These are phyloP conservation scores for Apis florea DNA, from an alignment of 1,140 invertebrate genomes.

Conservation along the genomic window DNA sequence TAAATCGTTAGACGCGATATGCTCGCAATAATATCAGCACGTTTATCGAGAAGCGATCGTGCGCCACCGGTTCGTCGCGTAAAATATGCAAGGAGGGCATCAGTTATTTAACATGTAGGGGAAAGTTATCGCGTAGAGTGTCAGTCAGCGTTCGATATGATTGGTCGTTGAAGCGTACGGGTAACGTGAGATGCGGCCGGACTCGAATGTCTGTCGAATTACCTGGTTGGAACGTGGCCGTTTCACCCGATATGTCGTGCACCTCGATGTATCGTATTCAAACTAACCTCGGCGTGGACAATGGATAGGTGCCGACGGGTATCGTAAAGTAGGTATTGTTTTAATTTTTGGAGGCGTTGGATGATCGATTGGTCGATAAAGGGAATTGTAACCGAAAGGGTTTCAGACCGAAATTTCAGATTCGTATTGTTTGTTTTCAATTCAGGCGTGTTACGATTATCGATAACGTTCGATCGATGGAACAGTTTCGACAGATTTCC, in stretches of 20 bases:
- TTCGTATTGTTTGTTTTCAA: too few species aligned
- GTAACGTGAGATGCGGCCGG: slow-evolving; percentile 34
- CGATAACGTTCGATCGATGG: too few species aligned
- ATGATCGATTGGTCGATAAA: too few species aligned
- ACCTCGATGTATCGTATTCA: slow-evolving; percentile 25
- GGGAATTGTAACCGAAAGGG: too few species aligned
- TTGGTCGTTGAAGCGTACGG: slow-evolving; percentile 28
- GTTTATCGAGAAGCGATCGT: slow-evolving; percentile 23
- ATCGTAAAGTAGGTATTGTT: too few species aligned
- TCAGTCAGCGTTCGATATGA: slow-evolving; percentile 41
- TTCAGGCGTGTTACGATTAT: too few species aligned
- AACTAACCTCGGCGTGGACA: not conserved
- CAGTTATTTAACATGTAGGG: slow-evolving; percentile 19
- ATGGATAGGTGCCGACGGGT: too few species aligned
- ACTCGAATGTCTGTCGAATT: slow-evolving; percentile 40
- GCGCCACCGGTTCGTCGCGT: not conserved
- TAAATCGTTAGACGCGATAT: slow-evolving; percentile 10
- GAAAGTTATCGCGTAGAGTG: slow-evolving; percentile 12
- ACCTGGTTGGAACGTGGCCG: slow-evolving; percentile 11
- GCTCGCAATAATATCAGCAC: slow-evolving; percentile 1
- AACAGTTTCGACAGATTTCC: too few species aligned
- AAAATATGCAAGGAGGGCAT: slow-evolving; percentile 29
- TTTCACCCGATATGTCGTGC: slow-evolving; percentile 26
- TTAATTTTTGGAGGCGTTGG: too few species aligned
- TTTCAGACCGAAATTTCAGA: too few species aligned